phyloP scores from a whole-genome alignment of 2,797 vertebrate genomes.

The Erethizon dorsatum region DNA sequence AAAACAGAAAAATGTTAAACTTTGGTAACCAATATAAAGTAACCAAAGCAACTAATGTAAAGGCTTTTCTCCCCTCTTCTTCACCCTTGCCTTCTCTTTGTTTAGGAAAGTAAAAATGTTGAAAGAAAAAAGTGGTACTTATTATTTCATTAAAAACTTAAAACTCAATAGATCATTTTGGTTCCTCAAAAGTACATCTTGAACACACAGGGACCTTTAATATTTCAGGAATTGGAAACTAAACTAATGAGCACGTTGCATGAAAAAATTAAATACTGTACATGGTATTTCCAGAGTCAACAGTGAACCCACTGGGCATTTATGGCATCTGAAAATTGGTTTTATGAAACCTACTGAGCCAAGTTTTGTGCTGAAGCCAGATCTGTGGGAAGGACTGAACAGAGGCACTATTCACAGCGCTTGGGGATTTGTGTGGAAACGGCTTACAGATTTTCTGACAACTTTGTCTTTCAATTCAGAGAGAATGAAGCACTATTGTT shows the following conservation, averaged over 20 bases:
- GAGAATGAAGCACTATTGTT: slow-evolving; percentile 81
- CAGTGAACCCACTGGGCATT: slow-evolving; percentile 64
- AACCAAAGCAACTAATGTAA: background rate
- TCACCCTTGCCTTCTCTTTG: slow-evolving; percentile 6
- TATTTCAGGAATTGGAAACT: slow-evolving; percentile 72
- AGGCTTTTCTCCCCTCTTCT: background rate
- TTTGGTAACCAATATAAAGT: background rate
- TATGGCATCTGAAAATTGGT: slow-evolving; percentile 68
- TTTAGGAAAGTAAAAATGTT: slow-evolving; percentile 61
- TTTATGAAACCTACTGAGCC: slow-evolving; percentile 74
- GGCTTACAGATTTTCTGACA: slow-evolving; percentile 82
- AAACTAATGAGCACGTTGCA: background rate
- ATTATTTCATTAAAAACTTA: slow-evolving; percentile 48
- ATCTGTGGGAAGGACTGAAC: slow-evolving; percentile 39
- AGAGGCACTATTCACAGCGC: slow-evolving; percentile 74
- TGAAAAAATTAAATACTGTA: slow-evolving; percentile 66
- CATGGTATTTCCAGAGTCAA: slow-evolving; percentile 72
- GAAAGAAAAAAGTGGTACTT: slow-evolving; percentile 49
- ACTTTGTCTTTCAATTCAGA: slow-evolving; percentile 78
- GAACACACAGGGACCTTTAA: slow-evolving; percentile 21
- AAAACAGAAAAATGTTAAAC: slow-evolving; percentile 8
- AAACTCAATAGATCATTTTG: slow-evolving; percentile 60
- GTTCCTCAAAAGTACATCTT: slow-evolving; percentile 66
- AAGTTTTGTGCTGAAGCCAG: slow-evolving; percentile 62
- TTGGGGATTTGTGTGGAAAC: slow-evolving; percentile 70